Base-by-base conservation (phyloP, 2,888 invertebrate genomes). In the Stenchaetothrips biformis region DNA sequence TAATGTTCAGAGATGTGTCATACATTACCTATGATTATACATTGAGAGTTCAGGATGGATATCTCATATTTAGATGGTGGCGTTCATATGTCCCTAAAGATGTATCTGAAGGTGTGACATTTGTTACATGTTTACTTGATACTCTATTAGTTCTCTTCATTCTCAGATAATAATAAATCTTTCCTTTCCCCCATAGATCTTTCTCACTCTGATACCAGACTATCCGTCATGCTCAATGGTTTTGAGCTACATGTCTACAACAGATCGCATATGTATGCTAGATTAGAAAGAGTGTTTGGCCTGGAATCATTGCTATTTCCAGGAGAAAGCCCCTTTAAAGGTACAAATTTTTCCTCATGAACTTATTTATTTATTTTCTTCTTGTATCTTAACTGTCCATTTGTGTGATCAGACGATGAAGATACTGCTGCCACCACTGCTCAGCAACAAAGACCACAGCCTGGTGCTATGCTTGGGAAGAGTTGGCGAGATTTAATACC, bases 41-140 rank as follows among this genome's bases (percentile, higher is more conserved):
- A 53, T 87, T 97, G 77, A 91, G 98, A 83, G 92, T 98, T 83
- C 98, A 98, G 87, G 98, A 99, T 89, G 99, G 98, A 2, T 98
- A 97, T 90, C 90, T 98, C 82, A 96, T 98, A 88, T 99, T 99
- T 88, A 91, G 98, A 79, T 99, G 98, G 96, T 99, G 99, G 99
- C 90, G 96, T 83, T 94, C 96, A 59, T 97, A 97, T 87, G 94
- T 97, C 79, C 96, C 96, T 79, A 97, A 96, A 88, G 96, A 97
- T 89, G 94, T 96, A 62, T 95, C 95, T 80, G 97, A 97, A 92
- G 97, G 97, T 96, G 87, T 18, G 47, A 4, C 48, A 27, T 53
- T n/a, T 48, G 4, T 79, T 80, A 80, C 37, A 21, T 11, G 77
- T 78, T 37, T 27, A n/a, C n/a, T 67, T 27, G 53, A 37, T 48